Evolutionary conservation across 2,888 invertebrate genomes (phyloP).

Genomic region (Heliconius hortense): DNA sequence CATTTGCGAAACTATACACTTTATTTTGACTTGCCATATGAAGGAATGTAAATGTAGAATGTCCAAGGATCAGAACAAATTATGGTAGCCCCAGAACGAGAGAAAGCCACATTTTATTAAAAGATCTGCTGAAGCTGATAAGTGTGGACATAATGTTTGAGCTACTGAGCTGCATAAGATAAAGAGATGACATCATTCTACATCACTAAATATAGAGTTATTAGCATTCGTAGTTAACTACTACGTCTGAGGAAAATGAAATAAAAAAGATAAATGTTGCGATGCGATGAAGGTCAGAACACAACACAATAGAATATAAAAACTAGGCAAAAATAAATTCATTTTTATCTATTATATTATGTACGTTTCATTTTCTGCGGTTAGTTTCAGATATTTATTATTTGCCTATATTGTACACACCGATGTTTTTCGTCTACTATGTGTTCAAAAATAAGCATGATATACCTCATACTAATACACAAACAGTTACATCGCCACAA

Average conservation of each 20-base stretch:
- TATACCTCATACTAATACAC: too few species aligned
- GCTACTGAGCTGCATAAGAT: not conserved
- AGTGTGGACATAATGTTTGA: not conserved
- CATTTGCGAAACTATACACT: not conserved
- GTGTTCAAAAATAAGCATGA: too few species aligned
- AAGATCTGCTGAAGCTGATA: constrained; percentile 10
- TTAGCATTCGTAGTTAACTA: not conserved
- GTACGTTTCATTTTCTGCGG: not conserved
- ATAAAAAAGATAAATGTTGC: not conserved
- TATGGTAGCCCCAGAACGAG: not conserved
- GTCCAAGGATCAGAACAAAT: not conserved
- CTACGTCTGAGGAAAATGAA: not conserved
- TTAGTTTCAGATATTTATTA: not conserved
- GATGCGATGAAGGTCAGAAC: not conserved
- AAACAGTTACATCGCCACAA: too few species aligned
- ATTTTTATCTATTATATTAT: not conserved
- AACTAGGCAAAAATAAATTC: not conserved
- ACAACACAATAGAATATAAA: constrained; percentile 3
- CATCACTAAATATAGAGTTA: not conserved
- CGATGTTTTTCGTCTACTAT: not conserved
- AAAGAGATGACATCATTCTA: constrained; percentile 19
- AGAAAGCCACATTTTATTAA: constrained; percentile 21
- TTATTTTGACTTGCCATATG: not conserved
- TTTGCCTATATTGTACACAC: not conserved
- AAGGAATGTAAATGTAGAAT: not conserved